Percentiles rank a stretch among this genome's conserved stretches.
Conservation (phyloP, 1,140 invertebrate genomes). For the Heliconius congener region DNA sequence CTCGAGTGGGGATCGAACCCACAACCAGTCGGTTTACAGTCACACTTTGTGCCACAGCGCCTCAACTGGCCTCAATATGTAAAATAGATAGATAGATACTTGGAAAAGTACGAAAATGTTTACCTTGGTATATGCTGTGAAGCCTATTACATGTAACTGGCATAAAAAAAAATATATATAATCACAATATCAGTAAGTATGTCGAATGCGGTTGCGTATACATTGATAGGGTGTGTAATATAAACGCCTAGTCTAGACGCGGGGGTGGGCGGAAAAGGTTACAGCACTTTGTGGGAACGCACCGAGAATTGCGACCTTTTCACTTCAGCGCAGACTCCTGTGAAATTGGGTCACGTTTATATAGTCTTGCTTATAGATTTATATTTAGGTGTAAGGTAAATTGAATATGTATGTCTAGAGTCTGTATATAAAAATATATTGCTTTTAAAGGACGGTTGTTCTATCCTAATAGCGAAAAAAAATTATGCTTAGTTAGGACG, state of each 20-base stretch:
- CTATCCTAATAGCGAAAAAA: no score
- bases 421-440: not conserved
- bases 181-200: slow-evolving; percentile 13
- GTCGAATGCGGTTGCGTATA: slow-evolving; percentile 15
- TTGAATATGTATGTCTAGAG: not conserved
- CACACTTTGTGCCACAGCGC: no score
- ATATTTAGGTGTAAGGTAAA: slow-evolving; percentile 7
- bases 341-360: slow-evolving; percentile 46
- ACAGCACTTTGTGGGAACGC: slow-evolving; percentile 30
- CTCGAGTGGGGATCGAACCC: no score
- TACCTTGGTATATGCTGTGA: not conserved
- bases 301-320: slow-evolving; percentile 45
- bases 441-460: not conserved
- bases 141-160: not conserved
- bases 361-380: slow-evolving; percentile 19
- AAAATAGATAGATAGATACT: no score
- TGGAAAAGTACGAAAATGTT: no score
- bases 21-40: no score
- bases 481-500: no score
- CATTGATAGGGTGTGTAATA: slow-evolving; percentile 28
- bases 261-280: slow-evolving; percentile 56
- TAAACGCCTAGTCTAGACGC: slow-evolving; percentile 57
- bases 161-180: not conserved
- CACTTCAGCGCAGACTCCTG: slow-evolving; percentile 38
- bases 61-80: no score